These are phyloP conservation scores for Cyclophora punctaria DNA, from an alignment of 2,888 invertebrate genomes.

Conservation along the genomic window DNA sequence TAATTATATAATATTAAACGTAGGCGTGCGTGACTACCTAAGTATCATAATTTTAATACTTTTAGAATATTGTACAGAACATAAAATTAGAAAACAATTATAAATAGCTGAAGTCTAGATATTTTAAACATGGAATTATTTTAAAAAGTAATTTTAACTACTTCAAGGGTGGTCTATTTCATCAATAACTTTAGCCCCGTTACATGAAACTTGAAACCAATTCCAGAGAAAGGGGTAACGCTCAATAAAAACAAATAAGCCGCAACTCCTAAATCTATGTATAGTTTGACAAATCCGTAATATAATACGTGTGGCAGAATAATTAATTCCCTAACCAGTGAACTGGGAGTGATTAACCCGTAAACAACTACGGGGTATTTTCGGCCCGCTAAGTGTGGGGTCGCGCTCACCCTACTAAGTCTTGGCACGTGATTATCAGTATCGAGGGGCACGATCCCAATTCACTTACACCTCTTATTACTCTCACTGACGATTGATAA, in stretches of 20 bases:
- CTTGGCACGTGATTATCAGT: conserved; percentile 59
- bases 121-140: no score
- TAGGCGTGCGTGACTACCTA: no score
- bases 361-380: conserved; percentile 58
- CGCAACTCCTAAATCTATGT: conserved; percentile 15
- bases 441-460: conserved; percentile 60
- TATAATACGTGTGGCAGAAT: conserved; percentile 31
- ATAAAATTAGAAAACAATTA: no score
- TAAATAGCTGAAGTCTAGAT: no score
- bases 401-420: conserved; percentile 41
- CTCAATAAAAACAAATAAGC: conserved; percentile 13
- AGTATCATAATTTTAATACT: no score
- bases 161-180: no score
- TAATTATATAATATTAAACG: no score
- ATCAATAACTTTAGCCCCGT: no score
- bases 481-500: conserved; percentile 49
- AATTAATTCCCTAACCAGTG: conserved; percentile 38
- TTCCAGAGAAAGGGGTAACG: conserved; percentile 2
- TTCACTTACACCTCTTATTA: conserved; percentile 53
- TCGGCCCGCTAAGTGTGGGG: conserved; percentile 41
- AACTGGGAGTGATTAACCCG: conserved; percentile 51
- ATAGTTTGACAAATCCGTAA: conserved; percentile 21
- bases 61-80: no score
- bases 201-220: no score
- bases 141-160: no score